Evolutionary conservation across 2,888 invertebrate genomes (phyloP), one percentile per base, ranked within the genome.

Genomic region (Zaprionus lineosus): DNA sequence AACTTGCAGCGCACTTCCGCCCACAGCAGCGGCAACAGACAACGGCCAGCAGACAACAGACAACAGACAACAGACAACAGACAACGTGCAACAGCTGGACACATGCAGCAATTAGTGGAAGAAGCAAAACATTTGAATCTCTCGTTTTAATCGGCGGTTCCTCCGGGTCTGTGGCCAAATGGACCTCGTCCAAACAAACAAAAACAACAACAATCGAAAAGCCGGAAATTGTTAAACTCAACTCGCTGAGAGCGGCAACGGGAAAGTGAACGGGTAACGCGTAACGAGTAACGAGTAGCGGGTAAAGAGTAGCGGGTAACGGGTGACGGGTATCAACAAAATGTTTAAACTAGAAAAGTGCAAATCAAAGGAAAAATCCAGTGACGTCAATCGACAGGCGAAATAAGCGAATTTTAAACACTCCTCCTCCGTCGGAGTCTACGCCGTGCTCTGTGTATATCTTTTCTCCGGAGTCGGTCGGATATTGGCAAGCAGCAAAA

Each of bases 41-140:
- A n/a, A n/a, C n/a, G n/a, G n/a, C n/a, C n/a, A n/a, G n/a, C n/a
- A n/a, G n/a, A n/a, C n/a, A n/a, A n/a, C n/a, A n/a, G n/a, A n/a
- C n/a, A n/a, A n/a, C n/a, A n/a, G n/a, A n/a, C n/a, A n/a, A n/a
- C n/a, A n/a, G n/a, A n/a, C n/a, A n/a, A n/a, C n/a, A n/a, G n/a
- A n/a, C n/a, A n/a, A n/a, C n/a, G n/a, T n/a, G 78, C 72, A 63
- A 51, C 83, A 82, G 85, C 83, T 84, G 85, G 63, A 62, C 60
- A 62, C 81, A 76, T 29, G 57, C 58, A 52, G 34, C 48, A 46
- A 57, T 64, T 63, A 56, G 29, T 41, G 11, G 19, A 39, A 40
- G 29, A 29, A 24, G 19, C 31, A 36, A 28, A 48, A n/a, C 33
- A 57, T 55, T 7, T 44, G 44, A n/a, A n/a, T n/a, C n/a, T n/a